Percentiles rank a stretch among this genome's conserved stretches.
Evolutionary conservation across 2,888 invertebrate genomes (phyloP).

Genomic region (Netelia inedita): DNA sequence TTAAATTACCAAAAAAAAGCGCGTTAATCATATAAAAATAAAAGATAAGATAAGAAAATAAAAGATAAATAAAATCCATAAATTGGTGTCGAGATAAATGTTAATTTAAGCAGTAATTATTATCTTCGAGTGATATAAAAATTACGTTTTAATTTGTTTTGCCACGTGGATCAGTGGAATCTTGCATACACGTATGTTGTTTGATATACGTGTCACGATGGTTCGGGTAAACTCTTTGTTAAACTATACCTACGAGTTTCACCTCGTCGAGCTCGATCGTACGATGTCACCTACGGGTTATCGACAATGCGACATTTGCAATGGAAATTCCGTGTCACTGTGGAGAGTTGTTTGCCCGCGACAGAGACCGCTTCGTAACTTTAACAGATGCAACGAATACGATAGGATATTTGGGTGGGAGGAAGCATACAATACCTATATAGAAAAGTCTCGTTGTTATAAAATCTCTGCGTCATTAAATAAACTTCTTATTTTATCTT

Average conservation of each 20-base stretch:
- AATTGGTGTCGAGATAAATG: no score
- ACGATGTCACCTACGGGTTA: conserved; percentile 77
- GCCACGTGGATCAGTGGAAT: conserved; percentile 36
- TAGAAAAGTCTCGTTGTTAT: no score
- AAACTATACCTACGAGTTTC: conserved; percentile 35
- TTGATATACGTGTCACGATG: conserved; percentile 48
- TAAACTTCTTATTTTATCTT: no score
- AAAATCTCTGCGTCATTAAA: no score
- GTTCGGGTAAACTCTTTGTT: conserved; percentile 61
- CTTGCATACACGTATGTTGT: conserved; percentile 44
- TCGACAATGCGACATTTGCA: conserved; percentile 77
- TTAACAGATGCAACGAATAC: conserved; percentile 18
- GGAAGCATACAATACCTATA: no score
- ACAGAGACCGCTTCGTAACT: conserved; percentile 4
- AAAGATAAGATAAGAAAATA: no score
- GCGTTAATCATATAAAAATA: no score
- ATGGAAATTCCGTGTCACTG: conserved; percentile 73
- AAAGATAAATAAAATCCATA: no score
- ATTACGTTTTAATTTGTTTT: conserved; percentile 2
- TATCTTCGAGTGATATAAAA: neutral
- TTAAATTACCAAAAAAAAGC: no score
- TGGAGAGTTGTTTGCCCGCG: conserved; percentile 49
- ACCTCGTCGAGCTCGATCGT: conserved; percentile 68
- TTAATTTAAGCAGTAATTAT: no score
- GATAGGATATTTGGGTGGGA: no score